These are phyloP conservation scores for Pluvialis apricaria DNA, from an alignment of 2,113 vertebrate genomes.

Conservation along the genomic window DNA sequence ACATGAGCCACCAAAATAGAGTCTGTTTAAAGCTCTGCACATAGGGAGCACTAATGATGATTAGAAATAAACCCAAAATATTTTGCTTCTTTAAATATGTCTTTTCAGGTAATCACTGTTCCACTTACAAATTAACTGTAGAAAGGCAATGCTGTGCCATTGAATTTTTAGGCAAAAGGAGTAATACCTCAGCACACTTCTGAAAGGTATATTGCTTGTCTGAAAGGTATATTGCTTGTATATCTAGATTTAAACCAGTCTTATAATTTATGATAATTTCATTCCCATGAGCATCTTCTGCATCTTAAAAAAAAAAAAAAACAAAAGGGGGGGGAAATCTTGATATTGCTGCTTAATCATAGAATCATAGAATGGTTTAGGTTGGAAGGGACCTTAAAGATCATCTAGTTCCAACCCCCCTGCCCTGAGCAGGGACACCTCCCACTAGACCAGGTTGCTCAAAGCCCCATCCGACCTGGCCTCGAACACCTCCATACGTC, in stretches of 20 bases:
- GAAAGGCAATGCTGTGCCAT: not conserved
- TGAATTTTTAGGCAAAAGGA: not conserved
- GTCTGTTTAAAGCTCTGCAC: constrained; percentile 8
- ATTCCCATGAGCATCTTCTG: not conserved
- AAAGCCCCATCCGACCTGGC: too few relatives aligned
- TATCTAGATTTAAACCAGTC: not conserved
- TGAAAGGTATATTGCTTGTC: not conserved
- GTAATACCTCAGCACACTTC: not conserved
- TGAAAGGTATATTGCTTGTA: not conserved
- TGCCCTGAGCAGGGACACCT: too few relatives aligned
- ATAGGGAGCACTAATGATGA: not conserved
- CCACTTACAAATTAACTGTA: not conserved
- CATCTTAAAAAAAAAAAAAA: not conserved
- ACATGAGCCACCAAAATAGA: not conserved
- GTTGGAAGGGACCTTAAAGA: too few relatives aligned
- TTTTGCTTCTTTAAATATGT: constrained; percentile 3
- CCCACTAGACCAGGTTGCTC: too few relatives aligned
- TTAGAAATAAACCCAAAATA: not conserved
- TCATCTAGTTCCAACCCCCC: too few relatives aligned
- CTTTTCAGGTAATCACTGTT: not conserved
- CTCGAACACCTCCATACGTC: not conserved
- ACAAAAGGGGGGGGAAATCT: not conserved
- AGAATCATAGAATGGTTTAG: too few relatives aligned
- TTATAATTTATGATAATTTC: not conserved
- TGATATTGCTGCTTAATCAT: not conserved